Conservation (phyloP, 2,797 vertebrate species). For the Falco cherrug region DNA sequence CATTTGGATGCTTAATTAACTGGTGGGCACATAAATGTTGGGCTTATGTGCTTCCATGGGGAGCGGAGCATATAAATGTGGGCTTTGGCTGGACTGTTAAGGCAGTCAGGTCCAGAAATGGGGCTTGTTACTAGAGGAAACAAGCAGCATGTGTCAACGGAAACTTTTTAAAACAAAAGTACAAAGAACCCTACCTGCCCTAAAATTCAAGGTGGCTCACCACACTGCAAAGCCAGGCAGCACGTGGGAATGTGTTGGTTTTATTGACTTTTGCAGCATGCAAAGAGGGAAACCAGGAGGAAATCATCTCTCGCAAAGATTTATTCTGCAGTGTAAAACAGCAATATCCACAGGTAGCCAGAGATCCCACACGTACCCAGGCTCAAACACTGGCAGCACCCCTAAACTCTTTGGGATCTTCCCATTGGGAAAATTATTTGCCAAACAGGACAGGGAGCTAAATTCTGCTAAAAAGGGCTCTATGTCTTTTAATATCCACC, state of each 20-base stretch:
- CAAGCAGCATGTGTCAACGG: background rate
- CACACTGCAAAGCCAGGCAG: background rate
- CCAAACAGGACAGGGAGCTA: background rate
- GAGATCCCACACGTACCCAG: background rate
- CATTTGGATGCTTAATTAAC: conserved; percentile 19
- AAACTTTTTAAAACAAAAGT: background rate
- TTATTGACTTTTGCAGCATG: background rate
- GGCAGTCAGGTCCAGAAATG: background rate
- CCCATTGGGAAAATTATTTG: background rate
- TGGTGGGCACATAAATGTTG: background rate
- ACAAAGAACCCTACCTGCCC: rapidly evolving
- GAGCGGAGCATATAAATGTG: background rate
- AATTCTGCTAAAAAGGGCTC: background rate
- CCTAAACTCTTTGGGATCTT: background rate
- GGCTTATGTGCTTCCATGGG: background rate
- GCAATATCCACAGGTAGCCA: background rate
- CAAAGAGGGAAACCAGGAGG: background rate
- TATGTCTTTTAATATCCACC: rapidly evolving
- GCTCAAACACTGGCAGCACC: background rate
- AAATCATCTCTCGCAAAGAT: background rate
- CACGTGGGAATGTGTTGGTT: background rate
- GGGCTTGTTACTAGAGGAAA: background rate
- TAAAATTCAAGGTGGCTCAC: background rate
- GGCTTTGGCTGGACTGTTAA: background rate
- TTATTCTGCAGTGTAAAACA: background rate